A percentile compares a stretch with the other conserved stretches of the same genome.
phyloP scores from a whole-genome alignment of 2,797 vertebrate species.

The Octomys mimax region DNA sequence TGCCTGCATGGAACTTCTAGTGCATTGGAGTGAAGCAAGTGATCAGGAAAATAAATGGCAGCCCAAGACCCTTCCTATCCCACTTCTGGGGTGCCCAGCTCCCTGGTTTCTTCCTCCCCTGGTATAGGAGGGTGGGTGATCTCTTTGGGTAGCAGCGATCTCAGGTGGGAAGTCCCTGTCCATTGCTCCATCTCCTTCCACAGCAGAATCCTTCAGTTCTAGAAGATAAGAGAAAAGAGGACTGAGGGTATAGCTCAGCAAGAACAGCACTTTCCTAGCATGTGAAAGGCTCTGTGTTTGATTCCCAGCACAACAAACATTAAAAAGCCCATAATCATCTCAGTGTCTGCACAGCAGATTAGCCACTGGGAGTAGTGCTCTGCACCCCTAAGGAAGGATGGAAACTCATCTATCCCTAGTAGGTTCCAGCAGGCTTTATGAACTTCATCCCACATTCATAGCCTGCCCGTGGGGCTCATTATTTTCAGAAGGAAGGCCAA shows the following conservation, averaged over 20 bases:
- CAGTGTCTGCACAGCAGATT: accelerated
- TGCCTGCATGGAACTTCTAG: neutral
- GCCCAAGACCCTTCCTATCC: neutral
- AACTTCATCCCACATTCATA: neutral
- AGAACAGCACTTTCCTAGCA: neutral
- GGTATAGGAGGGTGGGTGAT: accelerated
- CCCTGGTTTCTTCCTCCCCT: accelerated
- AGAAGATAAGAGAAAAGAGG: neutral
- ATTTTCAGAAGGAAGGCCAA: neutral
- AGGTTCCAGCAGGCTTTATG: accelerated
- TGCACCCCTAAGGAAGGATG: neutral
- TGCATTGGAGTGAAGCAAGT: neutral
- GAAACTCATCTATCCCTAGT: no score
- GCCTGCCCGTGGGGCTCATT: accelerated
- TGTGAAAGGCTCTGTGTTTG: neutral
- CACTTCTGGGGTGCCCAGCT: neutral
- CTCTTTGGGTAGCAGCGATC: neutral
- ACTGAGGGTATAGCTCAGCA: neutral
- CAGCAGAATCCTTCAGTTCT: neutral
- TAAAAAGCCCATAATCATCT: neutral
- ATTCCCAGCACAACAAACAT: neutral
- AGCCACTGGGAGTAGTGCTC: neutral
- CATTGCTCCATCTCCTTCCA: neutral
- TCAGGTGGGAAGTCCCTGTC: neutral
- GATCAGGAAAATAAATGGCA: neutral